Evolutionary conservation across 2,888 invertebrate genomes (phyloP), one percentile per base, ranked within the genome.

Genomic region (Cremastobaeus sp.): DNA sequence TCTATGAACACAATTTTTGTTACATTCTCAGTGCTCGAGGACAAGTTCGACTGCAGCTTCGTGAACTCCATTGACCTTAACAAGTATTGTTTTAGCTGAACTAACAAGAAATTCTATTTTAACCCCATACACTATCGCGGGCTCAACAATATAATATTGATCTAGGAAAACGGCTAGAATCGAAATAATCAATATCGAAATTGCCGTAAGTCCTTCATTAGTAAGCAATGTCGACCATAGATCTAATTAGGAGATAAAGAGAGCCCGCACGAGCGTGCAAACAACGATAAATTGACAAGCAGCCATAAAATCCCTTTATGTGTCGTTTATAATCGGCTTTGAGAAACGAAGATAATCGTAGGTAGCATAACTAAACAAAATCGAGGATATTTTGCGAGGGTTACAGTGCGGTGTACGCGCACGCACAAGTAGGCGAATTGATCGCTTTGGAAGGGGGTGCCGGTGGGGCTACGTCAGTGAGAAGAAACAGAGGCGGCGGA

Each of bases 381-480:
- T 70, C 62, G 64, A 37, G 70, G 59, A 66, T 70, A 65, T 74
- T 65, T 69, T 37, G 45, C 37, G 66, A 70, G 74, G 74, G 74
- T 70, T 66, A 64, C 59, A 59, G 45, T 41, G 35, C 59, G 47
- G 81, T n/a, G n/a, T 79, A 78, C 80, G 80, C 75, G 74, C 75
- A 74, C 77, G 70, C 78, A 66, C 57, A 79, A 81, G 81, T 73
- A 80, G 78, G 79, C 78, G 78, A 77, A 80, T 83, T 83, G 82
- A 83, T 83, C 86, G 83, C 79, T 83, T 82, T 81, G 83, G 83
- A 30, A 39, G 50, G 37, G 30, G 43, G n/a, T 3, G 41, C 3
- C 9, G 11, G 39, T 12, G 54, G 48, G 54, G 71, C 18, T 48
- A 14, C 21, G 43, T 32, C 35, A 41, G 48, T 2, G 37, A n/a